phyloP scores from a whole-genome alignment of 2,113 vertebrate species.

The Elaphurus davidianus region DNA sequence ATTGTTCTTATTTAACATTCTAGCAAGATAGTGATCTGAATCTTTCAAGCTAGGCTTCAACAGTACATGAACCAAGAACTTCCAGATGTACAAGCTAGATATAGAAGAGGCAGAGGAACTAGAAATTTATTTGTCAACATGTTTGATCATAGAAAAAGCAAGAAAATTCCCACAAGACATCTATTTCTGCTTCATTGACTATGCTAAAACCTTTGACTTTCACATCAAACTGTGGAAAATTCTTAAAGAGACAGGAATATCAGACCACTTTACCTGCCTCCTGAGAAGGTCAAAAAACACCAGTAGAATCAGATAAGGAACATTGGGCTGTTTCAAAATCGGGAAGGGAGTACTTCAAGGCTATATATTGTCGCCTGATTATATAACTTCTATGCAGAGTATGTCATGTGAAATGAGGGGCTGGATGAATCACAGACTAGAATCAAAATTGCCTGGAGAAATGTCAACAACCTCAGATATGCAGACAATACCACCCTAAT shows the following conservation, averaged over 20 bases:
- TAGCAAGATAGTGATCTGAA: not conserved
- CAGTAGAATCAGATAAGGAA: not conserved
- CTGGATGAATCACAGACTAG: not conserved
- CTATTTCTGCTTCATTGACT: not conserved
- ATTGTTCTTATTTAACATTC: not conserved
- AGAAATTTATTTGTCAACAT: not conserved
- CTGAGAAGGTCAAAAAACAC: not conserved
- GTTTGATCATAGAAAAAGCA: rapidly evolving
- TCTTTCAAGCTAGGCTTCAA: not conserved
- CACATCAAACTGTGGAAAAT: not conserved
- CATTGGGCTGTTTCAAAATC: not conserved
- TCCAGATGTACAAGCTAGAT: not conserved
- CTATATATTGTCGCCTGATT: not conserved
- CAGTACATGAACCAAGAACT: not conserved
- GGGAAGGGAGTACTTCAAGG: rapidly evolving
- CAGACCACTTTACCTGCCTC: not conserved
- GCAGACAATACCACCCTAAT: not conserved
- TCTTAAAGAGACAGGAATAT: not conserved
- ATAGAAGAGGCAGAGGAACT: not conserved
- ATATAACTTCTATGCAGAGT: not conserved
- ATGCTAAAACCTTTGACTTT: not conserved
- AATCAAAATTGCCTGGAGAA: not conserved
- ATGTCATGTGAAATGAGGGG: not conserved
- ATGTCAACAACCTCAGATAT: not conserved
- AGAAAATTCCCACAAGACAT: not conserved